A percentile compares a stretch with the other conserved stretches of the same genome.
Conservation (phyloP, 2,797 vertebrate genomes). For the Phoebastria nigripes region DNA sequence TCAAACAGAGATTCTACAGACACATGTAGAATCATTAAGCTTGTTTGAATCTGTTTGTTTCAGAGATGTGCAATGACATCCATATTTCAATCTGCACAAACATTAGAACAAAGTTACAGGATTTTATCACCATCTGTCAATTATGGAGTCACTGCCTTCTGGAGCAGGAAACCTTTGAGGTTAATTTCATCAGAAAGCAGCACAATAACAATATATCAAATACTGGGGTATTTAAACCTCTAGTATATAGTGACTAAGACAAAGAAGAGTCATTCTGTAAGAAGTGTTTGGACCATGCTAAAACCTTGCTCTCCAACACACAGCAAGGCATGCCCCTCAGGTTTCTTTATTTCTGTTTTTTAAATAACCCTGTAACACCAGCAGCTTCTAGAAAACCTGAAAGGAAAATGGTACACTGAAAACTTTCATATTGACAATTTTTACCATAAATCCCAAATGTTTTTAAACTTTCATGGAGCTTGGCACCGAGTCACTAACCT, state of each 20-base stretch:
- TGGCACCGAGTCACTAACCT: constrained; percentile 51
- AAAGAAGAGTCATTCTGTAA: neutral
- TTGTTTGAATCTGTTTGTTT: constrained; percentile 1
- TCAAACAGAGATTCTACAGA: neutral
- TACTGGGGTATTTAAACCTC: neutral
- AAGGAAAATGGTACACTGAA: neutral
- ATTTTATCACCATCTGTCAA: constrained; percentile 44
- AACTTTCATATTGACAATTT: neutral
- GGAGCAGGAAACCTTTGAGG: constrained; percentile 7
- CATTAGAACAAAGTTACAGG: neutral
- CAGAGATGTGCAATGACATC: neutral
- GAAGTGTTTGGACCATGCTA: neutral
- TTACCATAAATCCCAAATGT: neutral
- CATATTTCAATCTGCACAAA: constrained; percentile 19
- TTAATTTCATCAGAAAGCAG: constrained; percentile 17
- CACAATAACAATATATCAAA: neutral
- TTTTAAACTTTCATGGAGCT: constrained; percentile 53
- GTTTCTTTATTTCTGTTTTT: neutral
- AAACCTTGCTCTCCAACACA: neutral
- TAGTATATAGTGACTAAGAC: neutral
- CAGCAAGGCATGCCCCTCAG: neutral
- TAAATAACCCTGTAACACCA: neutral
- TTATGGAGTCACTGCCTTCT: neutral
- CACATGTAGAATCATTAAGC: neutral
- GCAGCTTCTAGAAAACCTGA: neutral